phyloP scores from a whole-genome alignment of 2,113 vertebrate species.

The Chunga burmeisteri region DNA sequence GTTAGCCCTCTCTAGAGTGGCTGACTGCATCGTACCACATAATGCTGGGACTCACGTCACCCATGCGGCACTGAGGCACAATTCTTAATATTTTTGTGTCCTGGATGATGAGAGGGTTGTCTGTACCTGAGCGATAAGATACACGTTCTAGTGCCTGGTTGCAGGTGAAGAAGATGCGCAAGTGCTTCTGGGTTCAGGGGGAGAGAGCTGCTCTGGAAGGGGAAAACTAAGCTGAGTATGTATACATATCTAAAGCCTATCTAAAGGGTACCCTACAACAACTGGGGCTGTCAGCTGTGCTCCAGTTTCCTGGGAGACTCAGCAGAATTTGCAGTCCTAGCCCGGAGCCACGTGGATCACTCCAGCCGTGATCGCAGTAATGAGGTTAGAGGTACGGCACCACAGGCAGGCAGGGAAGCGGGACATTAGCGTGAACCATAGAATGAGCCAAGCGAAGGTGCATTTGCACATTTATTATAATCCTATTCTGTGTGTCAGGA shows the following conservation, averaged over 20 bases:
- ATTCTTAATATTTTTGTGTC: neutral
- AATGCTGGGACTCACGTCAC: neutral
- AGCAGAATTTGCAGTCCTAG: neutral
- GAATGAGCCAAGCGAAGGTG: neutral
- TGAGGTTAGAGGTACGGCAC: neutral
- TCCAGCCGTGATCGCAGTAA: neutral
- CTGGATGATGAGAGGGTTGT: neutral
- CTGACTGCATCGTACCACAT: neutral
- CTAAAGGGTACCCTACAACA: neutral
- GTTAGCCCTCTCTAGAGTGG: neutral
- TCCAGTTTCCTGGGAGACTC: neutral
- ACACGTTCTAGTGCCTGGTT: neutral
- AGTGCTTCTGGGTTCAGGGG: neutral
- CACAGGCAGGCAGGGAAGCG: neutral
- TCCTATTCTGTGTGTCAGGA: neutral
- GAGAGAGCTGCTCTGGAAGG: neutral
- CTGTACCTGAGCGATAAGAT: too few relatives aligned
- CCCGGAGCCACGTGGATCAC: neutral
- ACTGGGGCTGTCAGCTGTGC: neutral
- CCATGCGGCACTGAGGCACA: rapidly evolving
- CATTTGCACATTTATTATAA: neutral
- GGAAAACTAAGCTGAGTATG: neutral
- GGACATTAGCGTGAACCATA: neutral
- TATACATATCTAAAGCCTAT: rapidly evolving
- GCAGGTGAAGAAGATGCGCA: neutral